Evolutionary conservation across 2,888 invertebrate genomes (phyloP), one percentile per base, ranked within the genome.

Genomic region (Pantelozetes paolii): DNA sequence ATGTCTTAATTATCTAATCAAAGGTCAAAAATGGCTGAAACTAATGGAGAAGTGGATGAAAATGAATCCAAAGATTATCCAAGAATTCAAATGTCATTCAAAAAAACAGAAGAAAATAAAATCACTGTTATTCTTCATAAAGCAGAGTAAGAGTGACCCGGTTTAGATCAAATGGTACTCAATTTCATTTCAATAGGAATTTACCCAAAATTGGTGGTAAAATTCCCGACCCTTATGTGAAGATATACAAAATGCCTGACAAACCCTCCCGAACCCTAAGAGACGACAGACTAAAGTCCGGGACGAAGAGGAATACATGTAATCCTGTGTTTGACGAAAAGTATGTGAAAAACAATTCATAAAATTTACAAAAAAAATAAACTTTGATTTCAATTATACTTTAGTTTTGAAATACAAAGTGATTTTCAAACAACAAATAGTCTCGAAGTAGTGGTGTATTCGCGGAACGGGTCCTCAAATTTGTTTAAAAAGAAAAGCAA

Each of bases 141-240:
- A 85, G 89, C 94, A 78, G 88, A 89, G 92, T 93, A 86, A 88
- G 90, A 86, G 40, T 26, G 64, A 73, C n/a, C n/a, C n/a, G n/a
- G n/a, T n/a, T 54, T 88, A 90, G 86, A 42, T 23, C 18, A n/a
- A 26, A 26, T 71, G 70, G 20, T 26, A 15, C 23, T 15, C 64
- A 70, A 36, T 30, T 59, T 76, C 76, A 70, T 71, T 76, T 82
- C 72, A 81, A 71, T 81, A 90, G 90, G 79, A 89, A 92, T 82
- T 86, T 93, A 79, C 91, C 91, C 0, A 90, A 90, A 79, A 92
- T 92, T 82, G 89, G 90, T 0, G 86, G 87, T 77, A 91, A 89
- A 81, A 88, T 92, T 79, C 94, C 93, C 1, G 93, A 94, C 84
- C 91, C 93, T 0, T 94, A 94, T 81, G 92, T 94, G 0, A 94